Percentiles rank a stretch among this genome's conserved stretches.
Conservation (phyloP, 2,113 vertebrate genomes). For the Actinemys pallida region DNA sequence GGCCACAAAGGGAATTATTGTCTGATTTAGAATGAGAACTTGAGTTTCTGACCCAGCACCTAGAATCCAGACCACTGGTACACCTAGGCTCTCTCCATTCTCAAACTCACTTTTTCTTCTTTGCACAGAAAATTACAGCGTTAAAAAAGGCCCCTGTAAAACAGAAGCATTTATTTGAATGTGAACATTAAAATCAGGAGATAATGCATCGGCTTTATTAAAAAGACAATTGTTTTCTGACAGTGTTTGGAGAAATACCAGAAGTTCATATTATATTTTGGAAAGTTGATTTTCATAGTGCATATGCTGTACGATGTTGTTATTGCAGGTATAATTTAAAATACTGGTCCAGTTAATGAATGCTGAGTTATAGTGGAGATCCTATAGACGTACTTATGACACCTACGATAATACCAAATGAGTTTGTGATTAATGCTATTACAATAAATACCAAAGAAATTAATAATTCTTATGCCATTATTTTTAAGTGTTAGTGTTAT, state of each 20-base stretch:
- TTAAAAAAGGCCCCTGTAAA: background rate
- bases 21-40: background rate
- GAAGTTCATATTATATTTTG: background rate
- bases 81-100: background rate
- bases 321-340: conserved; percentile 1
- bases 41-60: background rate
- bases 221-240: background rate
- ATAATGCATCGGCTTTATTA: background rate
- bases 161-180: background rate
- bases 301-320: background rate
- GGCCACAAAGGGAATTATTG: background rate
- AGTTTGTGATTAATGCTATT: background rate
- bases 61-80: background rate
- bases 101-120: background rate
- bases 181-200: background rate
- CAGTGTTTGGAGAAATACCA: background rate
- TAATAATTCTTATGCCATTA: background rate
- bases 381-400: background rate
- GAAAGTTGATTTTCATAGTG: background rate
- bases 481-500: background rate
- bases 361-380: background rate
- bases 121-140: background rate
- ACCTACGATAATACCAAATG: background rate
- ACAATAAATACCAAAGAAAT: background rate
- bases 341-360: background rate